Evolutionary conservation across 2,113 vertebrate species (phyloP).

Genomic region (Saimiri boliviensis): DNA sequence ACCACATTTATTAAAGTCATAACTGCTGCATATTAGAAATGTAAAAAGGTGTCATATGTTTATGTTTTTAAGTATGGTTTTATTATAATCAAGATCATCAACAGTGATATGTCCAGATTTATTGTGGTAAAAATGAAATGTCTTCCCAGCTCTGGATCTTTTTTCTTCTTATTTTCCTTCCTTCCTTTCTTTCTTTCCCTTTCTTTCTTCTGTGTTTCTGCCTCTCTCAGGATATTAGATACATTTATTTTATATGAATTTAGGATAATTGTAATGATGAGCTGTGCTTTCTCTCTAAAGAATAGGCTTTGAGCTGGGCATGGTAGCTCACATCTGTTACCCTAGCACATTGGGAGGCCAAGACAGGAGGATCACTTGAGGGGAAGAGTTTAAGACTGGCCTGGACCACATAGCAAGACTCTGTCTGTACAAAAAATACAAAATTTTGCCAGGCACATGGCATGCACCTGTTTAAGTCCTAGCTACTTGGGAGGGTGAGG

Average conservation of each 20-base stretch:
- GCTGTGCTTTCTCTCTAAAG: background rate
- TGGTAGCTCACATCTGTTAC: no score
- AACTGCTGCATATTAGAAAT: conserved; percentile 20
- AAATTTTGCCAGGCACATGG: no score
- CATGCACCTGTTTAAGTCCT: no score
- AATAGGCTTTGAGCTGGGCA: background rate
- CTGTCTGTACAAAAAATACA: no score
- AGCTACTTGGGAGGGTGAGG: no score
- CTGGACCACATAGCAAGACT: no score
- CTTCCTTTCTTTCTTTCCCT: background rate
- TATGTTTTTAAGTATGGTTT: conserved; percentile 24
- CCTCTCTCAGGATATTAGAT: background rate
- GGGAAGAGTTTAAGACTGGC: no score
- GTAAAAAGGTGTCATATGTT: conserved; percentile 6
- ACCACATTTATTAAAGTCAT: conserved; percentile 55
- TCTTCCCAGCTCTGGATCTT: background rate
- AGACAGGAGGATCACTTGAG: no score
- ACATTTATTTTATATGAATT: background rate
- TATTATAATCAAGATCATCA: conserved; percentile 50
- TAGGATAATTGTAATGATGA: background rate
- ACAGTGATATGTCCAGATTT: conserved; percentile 44
- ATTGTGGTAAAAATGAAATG: background rate
- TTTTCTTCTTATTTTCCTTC: rapidly evolving
- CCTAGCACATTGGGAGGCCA: no score
- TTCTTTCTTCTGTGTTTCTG: background rate